Conservation (phyloP, 2,888 invertebrate genomes). For the Hydraecia micacea region DNA sequence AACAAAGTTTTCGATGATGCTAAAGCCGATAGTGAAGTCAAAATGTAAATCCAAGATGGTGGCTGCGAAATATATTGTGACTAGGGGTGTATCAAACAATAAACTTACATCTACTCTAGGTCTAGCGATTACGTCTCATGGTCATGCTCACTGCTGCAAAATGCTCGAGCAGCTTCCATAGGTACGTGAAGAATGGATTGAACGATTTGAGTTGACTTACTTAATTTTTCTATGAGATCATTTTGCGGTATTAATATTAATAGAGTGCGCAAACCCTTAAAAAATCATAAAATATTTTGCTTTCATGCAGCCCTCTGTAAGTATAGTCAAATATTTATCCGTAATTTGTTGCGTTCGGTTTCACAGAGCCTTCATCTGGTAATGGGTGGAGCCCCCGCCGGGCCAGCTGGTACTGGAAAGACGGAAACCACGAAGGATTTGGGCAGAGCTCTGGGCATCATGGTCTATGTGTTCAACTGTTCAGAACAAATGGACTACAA, state of each 20-base stretch:
- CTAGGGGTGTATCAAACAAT: neutral
- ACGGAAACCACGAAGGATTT: conserved; percentile 99
- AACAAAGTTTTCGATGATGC: too few relatives aligned
- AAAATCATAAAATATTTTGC: neutral
- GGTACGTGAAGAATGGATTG: too few relatives aligned
- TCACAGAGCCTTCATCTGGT: conserved; percentile 95
- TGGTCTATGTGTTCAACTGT: conserved; percentile 99
- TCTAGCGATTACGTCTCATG: neutral
- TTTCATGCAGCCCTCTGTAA: neutral
- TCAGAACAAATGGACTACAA: conserved; percentile 99
- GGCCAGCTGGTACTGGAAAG: conserved; percentile 98
- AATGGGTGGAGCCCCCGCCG: conserved; percentile 99
- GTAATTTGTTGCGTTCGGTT: conserved; percentile 1
- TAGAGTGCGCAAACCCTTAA: neutral
- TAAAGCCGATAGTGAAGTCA: too few relatives aligned
- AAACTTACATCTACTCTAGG: neutral
- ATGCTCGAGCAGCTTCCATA: neutral
- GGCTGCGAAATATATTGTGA: too few relatives aligned
- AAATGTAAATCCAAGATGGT: too few relatives aligned
- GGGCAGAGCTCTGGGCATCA: conserved; percentile 97
- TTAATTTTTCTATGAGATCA: too few relatives aligned
- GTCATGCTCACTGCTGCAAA: neutral
- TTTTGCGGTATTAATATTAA: neutral
- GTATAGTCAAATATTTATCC: neutral
- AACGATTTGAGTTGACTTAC: neutral